Evolutionary conservation across 2,797 vertebrate genomes (phyloP), one percentile per base, ranked within the genome.

Genomic region (Squalus acanthias): DNA sequence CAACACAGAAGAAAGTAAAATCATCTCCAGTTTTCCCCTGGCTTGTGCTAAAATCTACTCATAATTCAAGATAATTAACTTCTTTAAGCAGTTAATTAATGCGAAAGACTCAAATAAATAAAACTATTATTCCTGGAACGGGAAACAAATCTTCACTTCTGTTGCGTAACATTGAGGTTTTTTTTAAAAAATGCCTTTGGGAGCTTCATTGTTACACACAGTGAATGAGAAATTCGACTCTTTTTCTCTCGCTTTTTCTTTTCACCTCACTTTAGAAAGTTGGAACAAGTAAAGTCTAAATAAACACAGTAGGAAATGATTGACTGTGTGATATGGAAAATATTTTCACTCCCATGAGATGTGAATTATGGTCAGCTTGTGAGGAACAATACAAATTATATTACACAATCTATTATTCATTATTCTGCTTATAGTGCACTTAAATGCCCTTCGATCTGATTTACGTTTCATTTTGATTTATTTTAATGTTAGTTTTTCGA

Each of bases 391-490:
- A 39, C 60, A 92, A 67, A 22, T 65, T 92, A 39, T 15, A n/a
- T 63, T 39, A 65, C 39, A 67, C 89, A 65, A 92, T 20, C 89
- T 92, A 67, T 39, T 92, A 63, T 67, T 92, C n/a, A 65, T 67
- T 65, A 92, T 67, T 92, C 33, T 92, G 60, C 60, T 39, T 9
- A n/a, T 17, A 39, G 57, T 91, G 88, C 10, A 91, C 33, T 91
- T 63, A 92, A 92, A 65, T 67, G 60, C 60, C 60, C 60, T 39
- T 65, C 13, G n/a, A 67, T 67, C 63, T 65, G 89, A 92, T 92
- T 92, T 65, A 92, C 67, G 63, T 20, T 92, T 67, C 10, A 22
- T 67, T 82, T 92, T 92, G 89, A 65, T 92, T 92, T n/a, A 92
- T 67, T 39, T 65, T 39, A 91, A 63, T 33, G 57, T 26, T 91